Conservation (phyloP, 2,888 invertebrate genomes). For the Nomada hirtipes region DNA sequence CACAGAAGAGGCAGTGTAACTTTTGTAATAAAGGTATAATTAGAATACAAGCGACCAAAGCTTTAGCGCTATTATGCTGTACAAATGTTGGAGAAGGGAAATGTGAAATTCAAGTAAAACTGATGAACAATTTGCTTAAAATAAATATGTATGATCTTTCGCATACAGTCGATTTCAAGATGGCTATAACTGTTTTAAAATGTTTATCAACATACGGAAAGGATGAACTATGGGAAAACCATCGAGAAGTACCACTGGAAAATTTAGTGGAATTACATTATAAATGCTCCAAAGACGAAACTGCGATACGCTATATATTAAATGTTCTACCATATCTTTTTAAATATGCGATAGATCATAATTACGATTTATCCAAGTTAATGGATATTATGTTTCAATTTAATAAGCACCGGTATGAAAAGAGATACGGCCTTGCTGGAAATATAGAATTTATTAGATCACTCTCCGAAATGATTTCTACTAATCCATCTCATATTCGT, state of each 20-base stretch:
- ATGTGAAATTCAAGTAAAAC: conserved; percentile 65
- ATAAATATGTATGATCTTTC: conserved; percentile 71
- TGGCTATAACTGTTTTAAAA: conserved; percentile 80
- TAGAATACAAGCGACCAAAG: conserved; percentile 70
- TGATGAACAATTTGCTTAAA: conserved; percentile 74
- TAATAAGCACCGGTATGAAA: conserved; percentile 8
- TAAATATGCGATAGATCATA: conserved; percentile 45
- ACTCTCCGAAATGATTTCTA: conserved; percentile 80
- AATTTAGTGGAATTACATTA: conserved; percentile 78
- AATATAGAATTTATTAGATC: conserved; percentile 83
- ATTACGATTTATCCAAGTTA: conserved; percentile 24
- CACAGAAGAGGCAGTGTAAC: conserved; percentile 11
- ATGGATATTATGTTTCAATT: conserved; percentile 34
- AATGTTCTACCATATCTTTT: conserved; percentile 77
- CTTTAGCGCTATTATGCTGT: conserved; percentile 75
- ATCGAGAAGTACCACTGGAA: conserved; percentile 70
- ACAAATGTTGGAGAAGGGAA: conserved; percentile 62
- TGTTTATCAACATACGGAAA: conserved; percentile 70
- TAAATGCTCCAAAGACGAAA: conserved; percentile 77
- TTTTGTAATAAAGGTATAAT: conserved; percentile 58
- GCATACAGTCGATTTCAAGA: conserved; percentile 70
- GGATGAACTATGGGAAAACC: conserved; percentile 51
- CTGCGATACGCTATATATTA: conserved; percentile 79
- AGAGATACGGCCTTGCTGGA: conserved; percentile 81
- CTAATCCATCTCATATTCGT: conserved; percentile 72